phyloP scores from a whole-genome alignment of 2,797 vertebrate species.

The Anniella stebbinsi region DNA sequence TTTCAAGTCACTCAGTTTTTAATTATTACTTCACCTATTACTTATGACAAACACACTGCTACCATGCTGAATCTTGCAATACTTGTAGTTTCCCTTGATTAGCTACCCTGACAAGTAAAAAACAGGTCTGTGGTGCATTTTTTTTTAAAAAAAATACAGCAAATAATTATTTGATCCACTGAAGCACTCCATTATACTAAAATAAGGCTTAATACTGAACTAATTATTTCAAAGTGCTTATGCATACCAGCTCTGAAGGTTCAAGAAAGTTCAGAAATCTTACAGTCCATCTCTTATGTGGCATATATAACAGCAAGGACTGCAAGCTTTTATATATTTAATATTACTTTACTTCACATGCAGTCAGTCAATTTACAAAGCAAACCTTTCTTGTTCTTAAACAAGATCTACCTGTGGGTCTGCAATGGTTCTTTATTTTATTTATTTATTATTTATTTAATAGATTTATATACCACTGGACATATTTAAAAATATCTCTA shows the following conservation, averaged over 20 bases:
- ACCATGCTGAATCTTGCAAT: background rate
- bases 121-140: fast-evolving
- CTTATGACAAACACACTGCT: background rate
- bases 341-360: too few relatives aligned
- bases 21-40: background rate
- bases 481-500: too few relatives aligned
- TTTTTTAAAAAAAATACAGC: background rate
- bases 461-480: too few relatives aligned
- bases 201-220: background rate
- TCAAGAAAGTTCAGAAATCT: background rate
- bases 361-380: background rate
- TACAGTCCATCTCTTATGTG: too few relatives aligned
- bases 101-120: background rate
- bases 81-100: background rate
- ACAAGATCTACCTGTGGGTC: too few relatives aligned
- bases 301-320: too few relatives aligned
- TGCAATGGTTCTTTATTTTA: too few relatives aligned
- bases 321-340: too few relatives aligned
- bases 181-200: background rate
- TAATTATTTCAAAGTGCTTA: fast-evolving
- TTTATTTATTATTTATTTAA: too few relatives aligned
- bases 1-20: constrained; percentile 6
- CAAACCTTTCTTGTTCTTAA: background rate
- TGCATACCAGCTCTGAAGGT: too few relatives aligned
- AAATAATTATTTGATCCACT: background rate